phyloP scores from a whole-genome alignment of 2,113 vertebrate genomes.

The Phycodurus eques region DNA sequence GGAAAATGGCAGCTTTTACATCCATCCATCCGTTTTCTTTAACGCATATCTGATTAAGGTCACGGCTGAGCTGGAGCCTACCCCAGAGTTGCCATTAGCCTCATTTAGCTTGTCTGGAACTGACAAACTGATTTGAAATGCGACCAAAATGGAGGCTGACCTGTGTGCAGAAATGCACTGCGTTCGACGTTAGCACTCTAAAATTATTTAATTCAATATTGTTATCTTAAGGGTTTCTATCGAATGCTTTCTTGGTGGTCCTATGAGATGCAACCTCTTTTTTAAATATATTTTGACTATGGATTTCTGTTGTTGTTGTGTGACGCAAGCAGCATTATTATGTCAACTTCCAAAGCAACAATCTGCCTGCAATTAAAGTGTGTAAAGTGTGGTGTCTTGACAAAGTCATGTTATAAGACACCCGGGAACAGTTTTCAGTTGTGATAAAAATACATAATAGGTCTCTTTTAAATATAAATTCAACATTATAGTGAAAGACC shows the following conservation, averaged over 20 bases:
- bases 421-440: background rate
- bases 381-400: background rate
- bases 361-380: conserved; percentile 12
- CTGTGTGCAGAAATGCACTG: background rate
- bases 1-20: no score
- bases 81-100: no score
- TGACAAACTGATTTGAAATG: background rate
- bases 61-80: no score
- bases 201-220: background rate
- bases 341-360: conserved; percentile 8
- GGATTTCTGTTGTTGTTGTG: background rate
- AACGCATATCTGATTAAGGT: no score
- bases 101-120: background rate
- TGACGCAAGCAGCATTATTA: conserved; percentile 5
- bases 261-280: background rate
- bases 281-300: background rate
- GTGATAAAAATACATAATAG: background rate
- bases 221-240: background rate
- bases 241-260: background rate
- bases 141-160: background rate
- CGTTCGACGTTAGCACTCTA: background rate
- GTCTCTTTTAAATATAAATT: background rate
- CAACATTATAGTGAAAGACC: background rate
- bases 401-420: background rate
- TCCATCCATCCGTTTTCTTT: no score